Percentiles rank a stretch among this genome's conserved stretches.
Evolutionary conservation across 2,113 vertebrate species (phyloP).

Genomic region (Salminus brasiliensis): DNA sequence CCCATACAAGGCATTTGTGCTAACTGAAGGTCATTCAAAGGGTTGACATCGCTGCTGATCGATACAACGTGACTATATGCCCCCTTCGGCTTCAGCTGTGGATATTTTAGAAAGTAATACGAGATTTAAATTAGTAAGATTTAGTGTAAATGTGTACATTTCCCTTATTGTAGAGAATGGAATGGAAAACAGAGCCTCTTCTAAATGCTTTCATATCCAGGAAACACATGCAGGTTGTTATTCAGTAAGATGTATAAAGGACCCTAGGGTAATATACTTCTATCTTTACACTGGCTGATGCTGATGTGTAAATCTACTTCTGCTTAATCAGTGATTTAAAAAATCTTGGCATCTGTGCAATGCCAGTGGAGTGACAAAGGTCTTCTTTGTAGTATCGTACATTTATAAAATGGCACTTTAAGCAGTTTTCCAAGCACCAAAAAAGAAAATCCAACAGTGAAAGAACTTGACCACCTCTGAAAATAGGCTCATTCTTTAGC

Average conservation of each 20-base stretch:
- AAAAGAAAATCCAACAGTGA: slow-evolving; percentile 40
- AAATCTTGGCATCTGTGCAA: slow-evolving; percentile 52
- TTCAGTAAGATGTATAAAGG: slow-evolving; percentile 22
- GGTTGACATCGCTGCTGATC: not conserved
- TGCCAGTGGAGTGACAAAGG: slow-evolving; percentile 42
- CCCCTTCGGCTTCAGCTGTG: not conserved
- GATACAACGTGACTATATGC: not conserved
- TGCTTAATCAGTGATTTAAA: slow-evolving; percentile 26
- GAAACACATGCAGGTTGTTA: slow-evolving; percentile 28
- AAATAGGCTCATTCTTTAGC: slow-evolving; percentile 41
- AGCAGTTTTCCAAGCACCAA: slow-evolving; percentile 49
- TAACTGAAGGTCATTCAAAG: slow-evolving; percentile 4
- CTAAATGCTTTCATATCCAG: slow-evolving; percentile 2
- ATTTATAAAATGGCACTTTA: slow-evolving; percentile 52
- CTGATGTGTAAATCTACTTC: slow-evolving; percentile 39
- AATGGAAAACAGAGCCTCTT: not conserved
- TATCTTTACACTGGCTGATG: slow-evolving; percentile 43
- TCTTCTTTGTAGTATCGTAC: slow-evolving; percentile 45
- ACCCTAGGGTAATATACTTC: slow-evolving; percentile 19
- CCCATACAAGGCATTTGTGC: not conserved
- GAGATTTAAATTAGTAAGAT: not conserved
- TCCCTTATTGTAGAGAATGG: not conserved
- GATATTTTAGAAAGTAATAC: not conserved
- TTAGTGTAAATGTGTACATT: slow-evolving; percentile 6
- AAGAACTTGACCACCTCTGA: slow-evolving; percentile 39